These are phyloP conservation scores for Hyposmocoma kahamanoa DNA, from an alignment of 1,140 invertebrate species.

Conservation along the genomic window DNA sequence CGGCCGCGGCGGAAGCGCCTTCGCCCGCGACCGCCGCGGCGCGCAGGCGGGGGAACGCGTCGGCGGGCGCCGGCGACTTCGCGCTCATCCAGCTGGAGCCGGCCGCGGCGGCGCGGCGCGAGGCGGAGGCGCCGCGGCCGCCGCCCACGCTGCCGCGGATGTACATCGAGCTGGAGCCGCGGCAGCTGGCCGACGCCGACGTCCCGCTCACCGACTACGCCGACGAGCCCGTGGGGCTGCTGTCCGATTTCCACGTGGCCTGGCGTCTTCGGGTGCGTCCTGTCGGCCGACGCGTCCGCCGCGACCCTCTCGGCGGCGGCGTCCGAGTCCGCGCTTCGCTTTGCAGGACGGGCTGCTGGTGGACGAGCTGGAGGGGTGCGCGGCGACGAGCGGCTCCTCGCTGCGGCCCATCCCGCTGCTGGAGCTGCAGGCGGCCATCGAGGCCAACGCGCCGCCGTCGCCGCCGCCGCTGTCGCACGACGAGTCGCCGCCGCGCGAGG, in stretches of 20 bases:
- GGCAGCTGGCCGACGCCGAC: conserved; percentile 32
- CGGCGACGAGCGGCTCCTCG: neutral
- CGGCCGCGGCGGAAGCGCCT: conserved; percentile 8
- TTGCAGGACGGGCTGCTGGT: conserved; percentile 35
- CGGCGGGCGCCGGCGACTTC: conserved; percentile 16
- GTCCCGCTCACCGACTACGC: conserved; percentile 45
- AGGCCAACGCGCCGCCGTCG: conserved; percentile 29
- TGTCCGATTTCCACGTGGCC: conserved; percentile 51
- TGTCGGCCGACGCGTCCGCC: neutral
- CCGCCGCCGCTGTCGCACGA: conserved; percentile 12
- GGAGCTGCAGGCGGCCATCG: conserved; percentile 39
- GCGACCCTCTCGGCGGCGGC: neutral
- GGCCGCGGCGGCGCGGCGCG: conserved; percentile 16
- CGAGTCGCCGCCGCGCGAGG: conserved; percentile 7
- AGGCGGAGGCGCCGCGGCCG: conserved; percentile 22
- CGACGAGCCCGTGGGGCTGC: conserved; percentile 49
- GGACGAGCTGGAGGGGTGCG: conserved; percentile 29
- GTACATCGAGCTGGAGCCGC: conserved; percentile 55
- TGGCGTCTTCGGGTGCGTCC: conserved; percentile 37
- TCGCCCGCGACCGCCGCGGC: conserved; percentile 1
- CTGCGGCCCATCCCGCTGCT: conserved; percentile 24
- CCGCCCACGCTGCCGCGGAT: conserved; percentile 49
- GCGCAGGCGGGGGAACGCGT: conserved; percentile 16
- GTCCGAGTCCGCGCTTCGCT: too few relatives aligned
- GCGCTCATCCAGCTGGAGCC: conserved; percentile 21